phyloP scores from a whole-genome alignment of 1,140 invertebrate species.

The roundworm (Caenorhabditis elegans) region WBcel235 BX284605.5:14521001-14521500 shows the following conservation, averaged over 20 bases:
- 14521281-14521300: background rate
- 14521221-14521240: no score
- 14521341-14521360: background rate
- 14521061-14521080: background rate
- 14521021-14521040: conserved; percentile 35
- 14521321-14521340: background rate
- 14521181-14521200: background rate
- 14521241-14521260: background rate
- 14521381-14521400: background rate
- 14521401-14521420: background rate
- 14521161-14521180: background rate
- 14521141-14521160: no score
- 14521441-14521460: background rate
- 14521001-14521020: conserved; percentile 44
- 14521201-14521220: background rate
- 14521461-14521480: background rate
- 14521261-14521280: background rate
- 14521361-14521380: background rate
- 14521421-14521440: no score
- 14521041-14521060: background rate
- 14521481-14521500: background rate
- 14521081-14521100: background rate
- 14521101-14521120: background rate
- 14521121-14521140: no score
- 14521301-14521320: background rate